These are phyloP conservation scores for Eubucco bourcierii DNA, from an alignment of 2,113 vertebrate genomes.

Conservation along the genomic window DNA sequence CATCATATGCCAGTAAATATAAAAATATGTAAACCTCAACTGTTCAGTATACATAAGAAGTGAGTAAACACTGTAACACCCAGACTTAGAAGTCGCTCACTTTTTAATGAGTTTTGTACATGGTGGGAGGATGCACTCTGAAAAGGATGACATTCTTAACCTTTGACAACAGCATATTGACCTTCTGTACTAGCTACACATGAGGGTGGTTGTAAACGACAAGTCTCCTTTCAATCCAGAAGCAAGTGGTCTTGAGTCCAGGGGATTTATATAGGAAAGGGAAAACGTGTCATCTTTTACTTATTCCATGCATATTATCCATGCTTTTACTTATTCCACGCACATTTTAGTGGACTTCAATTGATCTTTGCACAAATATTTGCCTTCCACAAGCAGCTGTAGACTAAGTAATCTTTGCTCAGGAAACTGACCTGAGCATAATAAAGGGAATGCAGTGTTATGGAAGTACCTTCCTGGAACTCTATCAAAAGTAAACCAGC, in stretches of 20 bases:
- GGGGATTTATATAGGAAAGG: not conserved
- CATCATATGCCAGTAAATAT: fast-evolving
- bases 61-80: not conserved
- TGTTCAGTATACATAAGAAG: not conserved
- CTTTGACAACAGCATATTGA: not conserved
- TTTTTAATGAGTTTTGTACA: not conserved
- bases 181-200: not conserved
- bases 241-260: not conserved
- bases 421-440: not conserved
- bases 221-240: not conserved
- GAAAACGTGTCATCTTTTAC: not conserved
- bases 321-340: not conserved
- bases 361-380: not conserved
- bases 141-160: not conserved
- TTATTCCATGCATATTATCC: not conserved
- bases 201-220: not conserved
- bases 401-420: not conserved
- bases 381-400: not conserved
- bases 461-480: not conserved
- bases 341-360: not conserved
- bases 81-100: not conserved
- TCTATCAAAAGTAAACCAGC: not conserved
- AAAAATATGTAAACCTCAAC: not conserved
- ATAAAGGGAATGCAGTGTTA: not conserved
- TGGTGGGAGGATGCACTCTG: not conserved